Base-by-base conservation (phyloP, 2,113 vertebrate species). In the Elephas maximus region DNA sequence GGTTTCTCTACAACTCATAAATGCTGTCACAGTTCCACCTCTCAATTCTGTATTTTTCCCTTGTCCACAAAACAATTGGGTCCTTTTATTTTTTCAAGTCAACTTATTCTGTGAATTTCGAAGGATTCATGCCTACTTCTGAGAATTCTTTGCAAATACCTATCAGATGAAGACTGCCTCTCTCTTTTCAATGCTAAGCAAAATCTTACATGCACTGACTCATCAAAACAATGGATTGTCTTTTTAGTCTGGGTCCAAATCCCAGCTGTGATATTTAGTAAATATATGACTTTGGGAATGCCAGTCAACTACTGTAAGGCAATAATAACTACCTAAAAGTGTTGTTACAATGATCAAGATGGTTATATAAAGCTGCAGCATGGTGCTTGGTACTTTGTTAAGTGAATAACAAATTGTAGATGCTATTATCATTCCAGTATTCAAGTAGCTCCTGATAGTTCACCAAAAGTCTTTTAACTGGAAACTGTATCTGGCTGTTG, bases 71-170 rank as follows among this genome's bases (percentile, higher is more conserved):
- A 65, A 57, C 24, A 92, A 45, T 2, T 63, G 51, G 65, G 48
- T 73, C 28, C 24, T 91, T 90, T 94, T 28, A 74, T 62, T 65
- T 89, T 92, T 93, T 78, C 53, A 92, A 88, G 65, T 78, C 60
- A 78, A 79, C 65, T 92, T 80, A 83, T 82, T 93, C 77, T 79
- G 11, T 60, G 95, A 96, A 90, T 78, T 81, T 41, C 73, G 78
- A 79, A 88, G 33, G 30, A 95, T 91, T 88, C 84, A 82, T 57
- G 23, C 44, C 21, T 80, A 26, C 60, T 71, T 96, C 84, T 94
- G 84, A 95, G 77, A 97, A 87, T 81, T 93, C 65, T 93, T 26
- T 73, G 41, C 71, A 93, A 97, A 96, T 57, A 88, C 10, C 51
- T 51, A 90, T 60, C n/a, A 82, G 51, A 90, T 1, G 28, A 21